A percentile compares a stretch with the other conserved stretches of the same genome.
Conservation (phyloP, 2,797 vertebrate species). For the Sparus aurata region DNA sequence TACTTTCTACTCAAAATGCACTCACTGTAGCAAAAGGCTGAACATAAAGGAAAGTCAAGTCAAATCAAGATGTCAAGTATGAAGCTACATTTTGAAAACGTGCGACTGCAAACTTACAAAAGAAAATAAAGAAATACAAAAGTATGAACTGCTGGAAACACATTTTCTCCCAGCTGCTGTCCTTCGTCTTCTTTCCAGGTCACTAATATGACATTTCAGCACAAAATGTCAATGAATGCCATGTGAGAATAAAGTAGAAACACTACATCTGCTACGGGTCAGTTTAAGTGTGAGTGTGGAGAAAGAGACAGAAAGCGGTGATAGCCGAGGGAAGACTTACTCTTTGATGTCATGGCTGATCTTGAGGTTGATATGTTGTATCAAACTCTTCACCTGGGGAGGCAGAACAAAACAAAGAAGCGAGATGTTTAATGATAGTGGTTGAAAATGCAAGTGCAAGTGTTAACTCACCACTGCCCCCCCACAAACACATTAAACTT, state of each 20-base stretch:
- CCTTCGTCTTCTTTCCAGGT: constrained; percentile 11
- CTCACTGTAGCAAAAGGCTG: constrained; percentile 23
- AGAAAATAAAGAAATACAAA: neutral
- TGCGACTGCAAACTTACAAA: neutral
- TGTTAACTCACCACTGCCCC: neutral
- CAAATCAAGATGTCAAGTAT: constrained; percentile 5
- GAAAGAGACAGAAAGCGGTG: constrained; percentile 1
- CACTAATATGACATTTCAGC: constrained; percentile 60
- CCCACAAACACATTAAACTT: too few relatives aligned
- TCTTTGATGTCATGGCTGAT: constrained; percentile 78
- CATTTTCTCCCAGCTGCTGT: neutral
- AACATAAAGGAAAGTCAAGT: neutral
- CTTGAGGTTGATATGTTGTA: constrained; percentile 87
- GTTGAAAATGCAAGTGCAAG: neutral
- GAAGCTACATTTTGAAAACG: constrained; percentile 21
- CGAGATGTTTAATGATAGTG: neutral
- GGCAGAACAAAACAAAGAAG: constrained; percentile 32
- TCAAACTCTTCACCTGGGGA: constrained; percentile 85
- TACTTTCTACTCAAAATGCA: constrained; percentile 34
- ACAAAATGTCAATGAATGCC: constrained; percentile 52
- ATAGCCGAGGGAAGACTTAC: constrained; percentile 84
- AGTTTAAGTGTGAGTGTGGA: neutral
- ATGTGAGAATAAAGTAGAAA: neutral
- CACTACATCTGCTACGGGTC: constrained; percentile 3
- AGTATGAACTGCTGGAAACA: neutral